Conservation (phyloP, 2,113 vertebrate species). For the Cololabis saira region DNA sequence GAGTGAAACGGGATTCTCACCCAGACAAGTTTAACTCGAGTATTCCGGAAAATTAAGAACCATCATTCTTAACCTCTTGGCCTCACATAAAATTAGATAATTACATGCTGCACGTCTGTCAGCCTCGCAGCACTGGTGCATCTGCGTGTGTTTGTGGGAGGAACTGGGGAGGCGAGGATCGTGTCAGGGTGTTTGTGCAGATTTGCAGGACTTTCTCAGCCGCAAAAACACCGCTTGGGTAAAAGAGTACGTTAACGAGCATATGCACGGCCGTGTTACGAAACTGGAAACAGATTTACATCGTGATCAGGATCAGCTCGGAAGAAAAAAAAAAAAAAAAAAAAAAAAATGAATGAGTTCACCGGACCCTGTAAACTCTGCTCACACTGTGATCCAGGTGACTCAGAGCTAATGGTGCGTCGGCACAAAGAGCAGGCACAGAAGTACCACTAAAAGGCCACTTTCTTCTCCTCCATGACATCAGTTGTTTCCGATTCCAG, state of each 20-base stretch:
- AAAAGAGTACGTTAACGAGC: conserved; percentile 52
- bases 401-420: conserved; percentile 42
- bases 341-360: conserved; percentile 45
- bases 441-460: conserved; percentile 21
- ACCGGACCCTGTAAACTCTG: conserved; percentile 32
- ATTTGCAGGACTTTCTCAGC: conserved; percentile 42
- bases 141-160: conserved; percentile 36
- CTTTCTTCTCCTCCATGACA: conserved; percentile 36
- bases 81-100: conserved; percentile 52
- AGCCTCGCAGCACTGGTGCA: conserved; percentile 16
- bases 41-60: conserved; percentile 34
- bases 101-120: conserved; percentile 42
- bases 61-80: conserved; percentile 48
- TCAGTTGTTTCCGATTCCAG: conserved; percentile 43
- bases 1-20: conserved; percentile 6
- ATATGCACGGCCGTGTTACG: conserved; percentile 38
- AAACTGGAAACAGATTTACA: conserved; percentile 66
- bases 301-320: conserved; percentile 46
- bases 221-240: conserved; percentile 43
- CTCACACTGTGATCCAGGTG: conserved; percentile 43
- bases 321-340: conserved; percentile 62
- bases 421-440: conserved; percentile 8
- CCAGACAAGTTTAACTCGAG: conserved; percentile 13
- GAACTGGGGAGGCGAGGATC: conserved; percentile 5
- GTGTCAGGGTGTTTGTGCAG: conserved; percentile 34